A percentile compares a stretch with the other conserved stretches of the same genome.
Evolutionary conservation across 2,113 vertebrate genomes (phyloP).

Genomic region (Coptodon bakossiorum): DNA sequence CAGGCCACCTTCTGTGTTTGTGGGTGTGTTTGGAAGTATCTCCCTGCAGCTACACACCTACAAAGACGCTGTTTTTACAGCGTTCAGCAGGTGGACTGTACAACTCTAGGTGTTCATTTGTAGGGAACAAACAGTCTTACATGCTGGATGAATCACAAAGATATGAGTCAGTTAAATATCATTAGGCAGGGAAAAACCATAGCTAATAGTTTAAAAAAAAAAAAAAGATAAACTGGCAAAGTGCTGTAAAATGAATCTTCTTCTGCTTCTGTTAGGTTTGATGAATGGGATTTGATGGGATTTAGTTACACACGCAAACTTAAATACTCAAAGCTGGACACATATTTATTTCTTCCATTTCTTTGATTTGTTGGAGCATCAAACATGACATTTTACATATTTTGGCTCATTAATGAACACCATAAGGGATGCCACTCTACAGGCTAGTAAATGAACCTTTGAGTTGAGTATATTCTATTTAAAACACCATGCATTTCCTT

Average conservation of each 20-base stretch:
- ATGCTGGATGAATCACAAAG: not conserved
- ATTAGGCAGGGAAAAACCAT: not conserved
- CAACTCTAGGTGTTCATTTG: not conserved
- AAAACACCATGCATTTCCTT: not conserved
- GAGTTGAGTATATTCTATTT: not conserved
- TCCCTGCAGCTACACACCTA: not conserved
- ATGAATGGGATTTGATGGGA: not conserved
- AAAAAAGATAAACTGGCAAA: not conserved
- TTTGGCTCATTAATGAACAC: not conserved
- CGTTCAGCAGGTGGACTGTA: not conserved
- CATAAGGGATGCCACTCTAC: not conserved
- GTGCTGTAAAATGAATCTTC: not conserved
- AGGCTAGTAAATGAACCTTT: not conserved
- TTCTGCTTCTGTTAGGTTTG: not conserved
- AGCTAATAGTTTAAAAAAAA: accelerated
- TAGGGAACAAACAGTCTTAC: not conserved
- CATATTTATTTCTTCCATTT: not conserved
- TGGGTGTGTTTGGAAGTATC: not conserved
- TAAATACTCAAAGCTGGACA: not conserved
- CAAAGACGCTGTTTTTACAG: not conserved
- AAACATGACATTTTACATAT: not conserved
- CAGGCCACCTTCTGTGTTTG: slow-evolving; percentile 8
- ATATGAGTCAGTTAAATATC: not conserved
- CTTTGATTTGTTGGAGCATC: not conserved
- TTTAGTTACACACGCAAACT: not conserved